Evolutionary conservation across 1,140 invertebrate species (phyloP).

Genomic region (Macrobrachium rosenbergii): DNA sequence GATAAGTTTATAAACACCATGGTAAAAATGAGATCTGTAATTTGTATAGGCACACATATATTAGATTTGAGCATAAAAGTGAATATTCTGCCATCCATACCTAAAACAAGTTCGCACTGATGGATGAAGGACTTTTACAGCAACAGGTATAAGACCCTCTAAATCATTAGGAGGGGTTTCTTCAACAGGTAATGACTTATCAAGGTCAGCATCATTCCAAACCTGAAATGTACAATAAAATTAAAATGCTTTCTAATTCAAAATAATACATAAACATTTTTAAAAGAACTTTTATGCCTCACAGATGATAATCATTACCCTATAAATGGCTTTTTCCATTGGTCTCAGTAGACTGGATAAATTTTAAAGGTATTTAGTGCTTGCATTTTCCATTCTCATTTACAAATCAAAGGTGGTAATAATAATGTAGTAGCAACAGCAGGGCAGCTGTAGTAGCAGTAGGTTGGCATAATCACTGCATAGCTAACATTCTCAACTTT

Average conservation of each 20-base stretch:
- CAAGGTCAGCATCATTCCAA: conserved; percentile 31
- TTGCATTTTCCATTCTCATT: too few relatives aligned
- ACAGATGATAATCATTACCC: too few relatives aligned
- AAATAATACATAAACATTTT: background rate
- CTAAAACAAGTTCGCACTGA: conserved; percentile 69
- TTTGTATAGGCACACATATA: background rate
- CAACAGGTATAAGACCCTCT: conserved; percentile 68
- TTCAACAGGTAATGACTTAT: conserved; percentile 41
- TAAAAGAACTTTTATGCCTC: background rate
- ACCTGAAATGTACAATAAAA: conserved; percentile 20
- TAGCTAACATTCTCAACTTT: too few relatives aligned
- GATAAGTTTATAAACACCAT: too few relatives aligned
- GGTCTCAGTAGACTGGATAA: too few relatives aligned
- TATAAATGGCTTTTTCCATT: too few relatives aligned
- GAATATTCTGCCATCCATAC: conserved; percentile 55
- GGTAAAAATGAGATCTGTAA: too few relatives aligned
- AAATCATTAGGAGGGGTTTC: conserved; percentile 49
- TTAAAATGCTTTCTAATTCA: background rate
- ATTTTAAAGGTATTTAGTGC: too few relatives aligned
- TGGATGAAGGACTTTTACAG: conserved; percentile 73
- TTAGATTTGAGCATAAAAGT: background rate
- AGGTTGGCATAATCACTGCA: too few relatives aligned
- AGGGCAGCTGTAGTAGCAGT: too few relatives aligned
- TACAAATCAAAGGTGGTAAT: too few relatives aligned
- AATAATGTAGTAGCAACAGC: too few relatives aligned